phyloP scores from a whole-genome alignment of 2,113 vertebrate species.

The Alaudala cheleensis region DNA sequence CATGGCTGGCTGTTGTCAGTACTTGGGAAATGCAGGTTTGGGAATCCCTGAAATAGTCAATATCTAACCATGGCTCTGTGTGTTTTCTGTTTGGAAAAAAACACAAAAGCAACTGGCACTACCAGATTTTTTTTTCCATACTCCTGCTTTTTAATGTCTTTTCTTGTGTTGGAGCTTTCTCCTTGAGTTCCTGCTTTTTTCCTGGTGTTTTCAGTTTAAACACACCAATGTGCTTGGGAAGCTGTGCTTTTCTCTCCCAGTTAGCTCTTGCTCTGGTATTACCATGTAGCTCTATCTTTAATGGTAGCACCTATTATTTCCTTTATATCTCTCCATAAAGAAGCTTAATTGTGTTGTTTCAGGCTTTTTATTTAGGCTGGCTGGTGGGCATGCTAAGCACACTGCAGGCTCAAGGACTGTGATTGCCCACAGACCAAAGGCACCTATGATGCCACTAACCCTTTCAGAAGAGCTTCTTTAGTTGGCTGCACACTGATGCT shows the following conservation, averaged over 20 bases:
- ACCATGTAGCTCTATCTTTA: neutral
- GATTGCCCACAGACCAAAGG: neutral
- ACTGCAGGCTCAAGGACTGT: neutral
- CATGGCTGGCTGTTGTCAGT: neutral
- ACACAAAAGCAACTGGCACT: neutral
- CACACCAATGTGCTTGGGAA: neutral
- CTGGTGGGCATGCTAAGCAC: neutral
- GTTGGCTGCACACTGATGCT: neutral
- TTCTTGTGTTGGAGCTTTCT: neutral
- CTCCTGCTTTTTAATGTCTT: neutral
- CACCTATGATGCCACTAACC: accelerated
- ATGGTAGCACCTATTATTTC: neutral
- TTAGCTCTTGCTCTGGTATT: neutral
- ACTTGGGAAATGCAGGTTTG: neutral
- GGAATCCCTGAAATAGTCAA: neutral
- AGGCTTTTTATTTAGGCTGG: neutral
- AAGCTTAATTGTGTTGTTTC: constrained; percentile 24
- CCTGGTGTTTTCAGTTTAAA: neutral
- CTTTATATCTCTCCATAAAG: neutral
- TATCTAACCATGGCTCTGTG: neutral
- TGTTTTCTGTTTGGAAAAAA: neutral
- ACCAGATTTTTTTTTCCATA: neutral
- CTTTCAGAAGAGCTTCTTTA: neutral
- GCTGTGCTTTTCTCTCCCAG: neutral
- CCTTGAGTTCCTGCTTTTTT: neutral